These are phyloP conservation scores for Bacillus rossius DNA, from an alignment of 1,140 invertebrate species.

Conservation along the genomic window DNA sequence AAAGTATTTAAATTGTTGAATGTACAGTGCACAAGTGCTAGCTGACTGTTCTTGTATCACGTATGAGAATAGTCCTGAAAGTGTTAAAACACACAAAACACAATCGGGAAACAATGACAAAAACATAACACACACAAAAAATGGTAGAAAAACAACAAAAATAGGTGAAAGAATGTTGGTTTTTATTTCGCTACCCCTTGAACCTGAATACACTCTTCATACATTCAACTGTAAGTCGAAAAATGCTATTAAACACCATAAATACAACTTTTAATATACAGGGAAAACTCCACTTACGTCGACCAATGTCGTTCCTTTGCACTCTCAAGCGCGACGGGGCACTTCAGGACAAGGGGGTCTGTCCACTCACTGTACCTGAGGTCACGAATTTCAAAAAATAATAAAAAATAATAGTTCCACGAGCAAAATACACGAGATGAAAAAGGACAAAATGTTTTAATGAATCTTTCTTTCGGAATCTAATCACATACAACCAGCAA, in stretches of 20 bases:
- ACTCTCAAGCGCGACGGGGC: background rate
- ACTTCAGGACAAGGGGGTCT: conserved; percentile 17
- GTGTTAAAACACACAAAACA: no score
- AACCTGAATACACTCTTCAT: conserved; percentile 18
- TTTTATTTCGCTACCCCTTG: conserved; percentile 22
- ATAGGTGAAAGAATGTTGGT: conserved; percentile 11
- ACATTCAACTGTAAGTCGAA: conserved; percentile 13
- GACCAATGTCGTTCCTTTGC: background rate
- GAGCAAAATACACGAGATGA: conserved; percentile 1
- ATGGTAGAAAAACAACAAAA: no score
- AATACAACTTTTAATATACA: conserved; percentile 13
- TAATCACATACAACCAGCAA: background rate
- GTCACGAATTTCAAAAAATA: background rate
- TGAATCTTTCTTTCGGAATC: background rate
- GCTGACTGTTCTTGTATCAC: no score
- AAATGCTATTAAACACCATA: conserved; percentile 13
- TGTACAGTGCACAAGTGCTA: no score
- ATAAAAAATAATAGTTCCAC: background rate
- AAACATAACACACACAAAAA: no score
- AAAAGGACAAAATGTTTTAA: background rate
- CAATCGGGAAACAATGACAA: no score
- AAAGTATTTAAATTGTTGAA: no score
- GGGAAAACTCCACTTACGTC: background rate
- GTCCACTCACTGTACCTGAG: background rate
- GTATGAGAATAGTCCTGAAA: no score